These are phyloP conservation scores for Augochlorella aurata DNA, from an alignment of 2,888 invertebrate genomes.

Conservation along the genomic window DNA sequence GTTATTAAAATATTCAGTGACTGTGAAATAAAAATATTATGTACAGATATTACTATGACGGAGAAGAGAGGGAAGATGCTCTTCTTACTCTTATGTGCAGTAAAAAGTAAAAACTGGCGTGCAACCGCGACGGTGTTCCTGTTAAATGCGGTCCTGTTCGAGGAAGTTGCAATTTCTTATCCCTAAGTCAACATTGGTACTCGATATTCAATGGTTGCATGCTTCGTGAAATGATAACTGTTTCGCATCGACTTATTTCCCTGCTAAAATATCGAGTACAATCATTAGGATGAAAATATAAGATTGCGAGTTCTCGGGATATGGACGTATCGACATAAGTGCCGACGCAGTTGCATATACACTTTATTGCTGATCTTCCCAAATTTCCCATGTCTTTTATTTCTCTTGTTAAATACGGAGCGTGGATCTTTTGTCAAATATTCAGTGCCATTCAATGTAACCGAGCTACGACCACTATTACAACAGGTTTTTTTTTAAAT, in stretches of 20 bases:
- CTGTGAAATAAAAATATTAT: conserved; percentile 36
- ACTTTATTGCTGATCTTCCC: conserved; percentile 37
- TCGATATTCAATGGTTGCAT: not conserved
- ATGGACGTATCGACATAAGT: not conserved
- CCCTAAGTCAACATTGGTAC: not conserved
- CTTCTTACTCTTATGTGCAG: conserved; percentile 38
- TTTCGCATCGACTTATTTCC: too few species aligned
- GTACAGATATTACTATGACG: conserved; percentile 39
- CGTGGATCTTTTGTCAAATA: conserved; percentile 22
- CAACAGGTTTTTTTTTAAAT: not conserved
- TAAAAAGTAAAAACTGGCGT: conserved; percentile 37
- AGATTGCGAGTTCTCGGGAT: not conserved
- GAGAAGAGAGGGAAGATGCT: conserved; percentile 27
- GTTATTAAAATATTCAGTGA: conserved; percentile 27
- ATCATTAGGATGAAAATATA: not conserved
- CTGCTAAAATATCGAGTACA: not conserved
- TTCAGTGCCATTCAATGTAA: conserved; percentile 4
- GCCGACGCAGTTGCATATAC: conserved; percentile 39
- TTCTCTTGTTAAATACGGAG: conserved; percentile 23
- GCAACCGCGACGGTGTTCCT: not conserved
- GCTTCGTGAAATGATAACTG: not conserved
- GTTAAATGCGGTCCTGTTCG: not conserved
- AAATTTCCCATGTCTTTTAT: conserved; percentile 20
- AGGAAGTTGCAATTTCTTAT: not conserved
- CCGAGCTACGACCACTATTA: not conserved